phyloP scores from a whole-genome alignment of 2,797 vertebrate species.

The Antrozous pallidus region DNA sequence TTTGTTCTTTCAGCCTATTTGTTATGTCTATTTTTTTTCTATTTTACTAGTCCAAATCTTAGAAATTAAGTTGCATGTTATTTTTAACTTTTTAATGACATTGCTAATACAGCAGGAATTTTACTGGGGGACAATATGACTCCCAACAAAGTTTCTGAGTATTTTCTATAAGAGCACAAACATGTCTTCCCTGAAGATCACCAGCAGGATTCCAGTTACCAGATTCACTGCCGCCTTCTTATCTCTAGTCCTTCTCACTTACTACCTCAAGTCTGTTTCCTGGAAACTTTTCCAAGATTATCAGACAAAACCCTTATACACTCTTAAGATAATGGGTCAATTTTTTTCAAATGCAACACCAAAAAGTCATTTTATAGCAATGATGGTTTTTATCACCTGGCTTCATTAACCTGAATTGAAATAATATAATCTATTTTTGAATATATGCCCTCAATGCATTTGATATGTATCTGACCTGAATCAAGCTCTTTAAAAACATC shows the following conservation, averaged over 20 bases:
- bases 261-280: neutral
- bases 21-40: neutral
- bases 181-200: neutral
- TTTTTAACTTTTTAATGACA: neutral
- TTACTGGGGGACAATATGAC: neutral
- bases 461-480: neutral
- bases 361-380: neutral
- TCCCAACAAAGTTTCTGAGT: neutral
- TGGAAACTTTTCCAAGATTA: neutral
- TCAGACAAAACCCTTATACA: neutral
- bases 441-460: neutral
- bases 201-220: neutral
- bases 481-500: neutral
- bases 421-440: neutral
- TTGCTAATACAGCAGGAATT: neutral
- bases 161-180: neutral
- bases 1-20: neutral
- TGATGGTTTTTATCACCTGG: neutral
- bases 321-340: neutral
- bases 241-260: neutral
- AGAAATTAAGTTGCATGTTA: constrained; percentile 19
- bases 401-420: neutral
- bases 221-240: neutral
- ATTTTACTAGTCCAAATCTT: neutral
- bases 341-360: neutral